These are phyloP conservation scores for Dicyrtoma fusca DNA, from an alignment of 2,888 invertebrate species.

Conservation along the genomic window DNA sequence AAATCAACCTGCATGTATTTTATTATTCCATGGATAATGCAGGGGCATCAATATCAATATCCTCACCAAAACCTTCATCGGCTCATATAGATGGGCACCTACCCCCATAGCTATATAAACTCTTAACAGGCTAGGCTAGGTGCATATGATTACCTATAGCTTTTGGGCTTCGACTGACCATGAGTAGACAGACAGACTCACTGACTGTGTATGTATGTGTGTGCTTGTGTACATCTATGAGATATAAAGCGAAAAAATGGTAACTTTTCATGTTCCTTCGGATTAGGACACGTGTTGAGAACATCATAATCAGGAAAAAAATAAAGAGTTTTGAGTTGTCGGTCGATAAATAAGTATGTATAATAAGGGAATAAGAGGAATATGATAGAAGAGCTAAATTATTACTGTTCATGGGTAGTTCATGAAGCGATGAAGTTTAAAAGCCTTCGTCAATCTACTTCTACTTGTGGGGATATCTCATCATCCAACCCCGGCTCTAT, in stretches of 20 bases:
- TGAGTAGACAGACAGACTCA: constrained; percentile 9
- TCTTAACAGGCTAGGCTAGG: no score
- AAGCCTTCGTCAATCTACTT: constrained; percentile 15
- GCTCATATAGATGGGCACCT: no score
- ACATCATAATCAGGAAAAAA: constrained; percentile 38
- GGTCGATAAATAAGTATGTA: constrained; percentile 34
- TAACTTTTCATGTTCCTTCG: constrained; percentile 13
- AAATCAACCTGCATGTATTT: no score
- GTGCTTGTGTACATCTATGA: not conserved
- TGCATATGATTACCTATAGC: not conserved
- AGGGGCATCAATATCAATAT: no score
- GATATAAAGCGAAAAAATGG: constrained; percentile 23
- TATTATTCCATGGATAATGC: no score
- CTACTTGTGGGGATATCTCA: not conserved
- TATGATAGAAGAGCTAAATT: constrained; percentile 17
- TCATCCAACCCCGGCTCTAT: not conserved
- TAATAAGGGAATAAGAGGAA: not conserved
- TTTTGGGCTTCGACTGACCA: not conserved
- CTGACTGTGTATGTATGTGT: not conserved
- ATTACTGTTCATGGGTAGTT: constrained; percentile 33
- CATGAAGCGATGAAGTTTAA: constrained; percentile 25
- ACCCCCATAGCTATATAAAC: no score
- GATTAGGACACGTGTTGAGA: constrained; percentile 37
- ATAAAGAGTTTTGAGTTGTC: constrained; percentile 35
- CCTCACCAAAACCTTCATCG: no score